Percentiles rank a stretch among this genome's conserved stretches.
These are phyloP conservation scores for Scomberomorus guttatus DNA, from an alignment of 2,797 vertebrate species.

Conservation along the genomic window DNA sequence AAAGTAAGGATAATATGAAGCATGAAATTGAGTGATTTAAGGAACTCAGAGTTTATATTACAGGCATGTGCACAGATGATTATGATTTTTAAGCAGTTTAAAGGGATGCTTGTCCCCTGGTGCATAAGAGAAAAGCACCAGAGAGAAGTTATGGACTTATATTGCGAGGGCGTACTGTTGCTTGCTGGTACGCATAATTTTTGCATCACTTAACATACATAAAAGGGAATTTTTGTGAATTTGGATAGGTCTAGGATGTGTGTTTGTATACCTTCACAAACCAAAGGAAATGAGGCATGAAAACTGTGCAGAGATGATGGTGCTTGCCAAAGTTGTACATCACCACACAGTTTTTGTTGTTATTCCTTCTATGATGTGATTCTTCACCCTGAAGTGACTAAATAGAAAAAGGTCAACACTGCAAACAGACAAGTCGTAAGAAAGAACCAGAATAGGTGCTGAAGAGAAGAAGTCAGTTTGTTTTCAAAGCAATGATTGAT, in stretches of 20 bases:
- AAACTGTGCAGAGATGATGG: background rate
- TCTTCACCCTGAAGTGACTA: conserved; percentile 11
- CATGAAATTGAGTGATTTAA: conserved; percentile 58
- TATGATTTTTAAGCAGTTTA: conserved; percentile 16
- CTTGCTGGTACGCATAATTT: conserved; percentile 38
- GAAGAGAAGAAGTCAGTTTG: background rate
- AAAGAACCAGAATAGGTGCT: background rate
- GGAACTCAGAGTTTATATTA: conserved; percentile 36
- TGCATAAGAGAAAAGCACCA: conserved; percentile 14
- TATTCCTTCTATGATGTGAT: background rate
- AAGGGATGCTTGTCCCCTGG: conserved; percentile 24
- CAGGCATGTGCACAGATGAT: conserved; percentile 31
- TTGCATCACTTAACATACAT: conserved; percentile 63
- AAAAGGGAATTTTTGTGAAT: conserved; percentile 22
- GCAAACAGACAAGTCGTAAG: background rate
- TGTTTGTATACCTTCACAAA: conserved; percentile 5
- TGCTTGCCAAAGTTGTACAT: conserved; percentile 35
- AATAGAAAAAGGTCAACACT: background rate
- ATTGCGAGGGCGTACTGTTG: conserved; percentile 45
- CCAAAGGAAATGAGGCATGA: conserved; percentile 25
- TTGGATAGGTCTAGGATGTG: conserved; percentile 19
- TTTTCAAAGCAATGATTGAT: background rate
- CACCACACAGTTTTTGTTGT: background rate
- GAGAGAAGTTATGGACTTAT: conserved; percentile 15
- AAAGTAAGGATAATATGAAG: conserved; percentile 46